Evolutionary conservation across 2,797 vertebrate species (phyloP).

Genomic region (Spheniscus humboldti): DNA sequence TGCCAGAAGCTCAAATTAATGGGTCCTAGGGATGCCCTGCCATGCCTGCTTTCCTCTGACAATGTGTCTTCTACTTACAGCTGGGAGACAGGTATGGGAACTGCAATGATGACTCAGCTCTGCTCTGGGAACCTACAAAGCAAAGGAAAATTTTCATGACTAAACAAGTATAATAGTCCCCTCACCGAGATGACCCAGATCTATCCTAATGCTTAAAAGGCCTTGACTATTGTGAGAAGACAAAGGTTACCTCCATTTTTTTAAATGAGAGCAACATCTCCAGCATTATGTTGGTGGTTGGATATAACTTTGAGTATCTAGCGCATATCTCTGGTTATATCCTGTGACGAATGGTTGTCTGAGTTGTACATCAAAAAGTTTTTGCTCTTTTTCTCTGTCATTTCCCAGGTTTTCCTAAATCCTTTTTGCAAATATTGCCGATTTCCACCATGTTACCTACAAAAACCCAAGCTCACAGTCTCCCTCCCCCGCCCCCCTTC

Average conservation of each 20-base stretch:
- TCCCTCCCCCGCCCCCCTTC: rapidly evolving
- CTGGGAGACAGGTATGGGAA: background rate
- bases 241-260: background rate
- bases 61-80: background rate
- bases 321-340: background rate
- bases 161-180: background rate
- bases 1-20: constrained; percentile 42
- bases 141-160: background rate
- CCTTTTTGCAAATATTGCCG: background rate
- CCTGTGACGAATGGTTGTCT: background rate
- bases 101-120: background rate
- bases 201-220: background rate
- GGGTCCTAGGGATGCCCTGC: constrained; percentile 1
- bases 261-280: background rate
- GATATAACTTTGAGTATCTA: background rate
- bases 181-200: background rate
- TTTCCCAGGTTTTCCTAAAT: background rate
- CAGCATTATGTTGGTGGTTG: background rate
- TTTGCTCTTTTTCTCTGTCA: background rate
- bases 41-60: constrained; percentile 7
- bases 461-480: background rate
- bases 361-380: background rate
- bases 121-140: background rate
- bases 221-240: background rate
- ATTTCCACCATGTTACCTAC: background rate